Base-by-base conservation (phyloP, 2,888 invertebrate genomes). In the Meiosimyza decipiens region DNA sequence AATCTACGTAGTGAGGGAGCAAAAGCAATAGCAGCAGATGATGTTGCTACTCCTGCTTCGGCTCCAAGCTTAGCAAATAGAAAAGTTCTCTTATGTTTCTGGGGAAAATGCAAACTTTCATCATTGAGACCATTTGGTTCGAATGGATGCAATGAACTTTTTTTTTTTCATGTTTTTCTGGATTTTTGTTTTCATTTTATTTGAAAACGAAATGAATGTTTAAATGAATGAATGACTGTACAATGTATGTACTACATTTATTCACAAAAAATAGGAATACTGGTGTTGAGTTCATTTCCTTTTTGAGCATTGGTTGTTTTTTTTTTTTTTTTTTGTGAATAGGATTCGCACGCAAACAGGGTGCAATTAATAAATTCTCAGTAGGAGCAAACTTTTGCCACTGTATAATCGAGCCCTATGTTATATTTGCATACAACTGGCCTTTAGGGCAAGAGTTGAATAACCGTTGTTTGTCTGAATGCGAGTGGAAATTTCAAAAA, bases 111-210 rank as follows among this genome's bases (percentile, higher is more conserved):
- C 80, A 81, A 82, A 81, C 83, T 81, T 81, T 82, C 82, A 81
- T 79, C 81, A 81, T 83, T 81, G 81, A 82, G 81, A 82, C 79
- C 80, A 82, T 83, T 82, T 78, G 79, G 76, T 77, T 81, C 78
- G 79, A 75, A 11, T 28, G 62, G 52, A 81, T 81, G 83, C 83
- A 83, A 82, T 81, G 81, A 81, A 81, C 83, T 81, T 82, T 82
- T 82, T 80, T 65, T 40, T 40, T 40, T 40, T 40, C 6, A 40
- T 40, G 40, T 40, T 40, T 9, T 40, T 40, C 9, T 1, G 9
- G 9, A 40, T 9, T 40, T 40, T 40, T 9, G 40, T 40, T 28
- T 28, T 28, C 28, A 40, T 9, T 40, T 40, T 40, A 4, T 40
- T 40, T 40, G 40, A 40, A 47, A 59, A 49, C 60, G 51, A 70